phyloP scores from a whole-genome alignment of 2,888 invertebrate species.

The Nesidiocoris tenuis region DNA sequence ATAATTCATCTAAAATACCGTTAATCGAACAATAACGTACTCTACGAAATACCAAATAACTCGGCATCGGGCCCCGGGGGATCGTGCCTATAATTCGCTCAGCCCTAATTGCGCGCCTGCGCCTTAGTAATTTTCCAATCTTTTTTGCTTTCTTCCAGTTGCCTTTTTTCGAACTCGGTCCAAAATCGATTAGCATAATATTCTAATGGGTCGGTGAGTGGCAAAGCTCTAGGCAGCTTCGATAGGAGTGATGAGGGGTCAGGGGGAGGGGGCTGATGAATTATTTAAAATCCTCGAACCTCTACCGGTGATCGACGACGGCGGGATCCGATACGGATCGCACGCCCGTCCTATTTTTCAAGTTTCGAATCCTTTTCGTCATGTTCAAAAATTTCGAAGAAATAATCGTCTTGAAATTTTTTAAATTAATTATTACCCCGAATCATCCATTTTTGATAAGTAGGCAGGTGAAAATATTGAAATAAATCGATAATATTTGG shows the following conservation, averaged over 20 bases:
- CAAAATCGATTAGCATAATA: slow-evolving; percentile 5
- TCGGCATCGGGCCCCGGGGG: neutral
- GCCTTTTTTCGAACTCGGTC: neutral
- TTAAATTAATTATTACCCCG: no score
- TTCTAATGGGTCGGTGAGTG: slow-evolving; percentile 12
- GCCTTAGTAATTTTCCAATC: neutral
- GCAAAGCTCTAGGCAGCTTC: neutral
- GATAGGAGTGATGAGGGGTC: neutral
- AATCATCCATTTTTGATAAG: no score
- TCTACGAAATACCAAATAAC: no score
- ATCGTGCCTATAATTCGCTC: neutral
- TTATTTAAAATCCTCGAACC: slow-evolving; percentile 6
- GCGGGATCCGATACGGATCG: neutral
- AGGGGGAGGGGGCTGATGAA: slow-evolving; percentile 2
- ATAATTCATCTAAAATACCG: no score
- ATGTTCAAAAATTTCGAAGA: no score
- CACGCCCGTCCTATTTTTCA: neutral
- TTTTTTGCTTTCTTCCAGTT: neutral
- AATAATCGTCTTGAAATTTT: no score
- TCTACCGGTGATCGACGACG: neutral
- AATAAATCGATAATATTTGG: no score
- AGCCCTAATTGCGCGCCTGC: neutral
- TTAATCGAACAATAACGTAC: no score
- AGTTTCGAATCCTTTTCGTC: neutral
- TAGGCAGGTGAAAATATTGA: no score